phyloP scores from a whole-genome alignment of 1,140 invertebrate genomes.

The Macrobrachium rosenbergii region DNA sequence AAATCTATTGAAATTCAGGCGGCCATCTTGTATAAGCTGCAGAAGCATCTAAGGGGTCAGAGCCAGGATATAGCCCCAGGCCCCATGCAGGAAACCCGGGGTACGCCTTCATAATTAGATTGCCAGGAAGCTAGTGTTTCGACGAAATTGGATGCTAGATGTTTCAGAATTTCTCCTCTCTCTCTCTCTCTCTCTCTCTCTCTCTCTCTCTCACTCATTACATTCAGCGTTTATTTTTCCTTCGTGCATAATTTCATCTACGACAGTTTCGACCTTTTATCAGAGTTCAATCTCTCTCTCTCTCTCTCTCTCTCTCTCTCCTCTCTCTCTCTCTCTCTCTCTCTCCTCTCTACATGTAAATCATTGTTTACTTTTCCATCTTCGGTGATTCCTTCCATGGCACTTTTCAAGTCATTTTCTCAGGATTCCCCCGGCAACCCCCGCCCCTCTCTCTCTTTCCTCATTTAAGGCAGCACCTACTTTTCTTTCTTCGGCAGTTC shows the following conservation, averaged over 20 bases:
- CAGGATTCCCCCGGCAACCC: too few relatives aligned
- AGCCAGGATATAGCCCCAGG: slow-evolving; percentile 31
- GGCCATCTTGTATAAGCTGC: slow-evolving; percentile 61
- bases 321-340: not conserved
- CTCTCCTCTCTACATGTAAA: not conserved
- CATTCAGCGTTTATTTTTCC: too few relatives aligned
- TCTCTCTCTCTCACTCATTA: not conserved
- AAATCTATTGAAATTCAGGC: slow-evolving; percentile 61
- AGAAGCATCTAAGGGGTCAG: slow-evolving; percentile 57
- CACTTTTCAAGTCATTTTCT: too few relatives aligned
- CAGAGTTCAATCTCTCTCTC: slow-evolving; percentile 1
- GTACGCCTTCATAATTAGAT: slow-evolving; percentile 62
- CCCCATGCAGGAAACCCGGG: slow-evolving; percentile 28
- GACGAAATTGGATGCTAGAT: slow-evolving; percentile 63
- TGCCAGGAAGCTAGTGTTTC: slow-evolving; percentile 62
- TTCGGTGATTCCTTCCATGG: too few relatives aligned
- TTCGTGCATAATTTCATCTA: too few relatives aligned
- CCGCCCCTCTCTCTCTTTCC: too few relatives aligned
- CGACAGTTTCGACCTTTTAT: not conserved
- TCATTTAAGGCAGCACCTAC: not conserved
- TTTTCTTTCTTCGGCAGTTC: not conserved
- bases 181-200: slow-evolving; percentile 5
- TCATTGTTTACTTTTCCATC: too few relatives aligned
- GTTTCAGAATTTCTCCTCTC: slow-evolving; percentile 62
- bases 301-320: not conserved